phyloP scores from a whole-genome alignment of 2,888 invertebrate genomes.

The Pandemis cinnamomeana region DNA sequence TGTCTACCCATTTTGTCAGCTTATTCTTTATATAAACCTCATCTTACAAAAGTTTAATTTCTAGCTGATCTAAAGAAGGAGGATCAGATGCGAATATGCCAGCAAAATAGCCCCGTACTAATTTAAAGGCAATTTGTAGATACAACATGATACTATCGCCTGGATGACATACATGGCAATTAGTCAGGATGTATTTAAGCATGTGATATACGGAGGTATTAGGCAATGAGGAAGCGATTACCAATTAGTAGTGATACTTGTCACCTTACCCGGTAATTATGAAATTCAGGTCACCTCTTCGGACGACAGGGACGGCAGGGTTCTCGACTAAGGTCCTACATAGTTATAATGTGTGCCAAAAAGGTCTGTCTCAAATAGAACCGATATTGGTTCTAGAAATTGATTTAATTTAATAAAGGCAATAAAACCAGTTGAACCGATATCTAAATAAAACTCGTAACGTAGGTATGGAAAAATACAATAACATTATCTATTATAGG shows the following conservation, averaged over 20 bases:
- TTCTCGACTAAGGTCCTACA: background rate
- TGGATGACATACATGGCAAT: conserved; percentile 47
- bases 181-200: conserved; percentile 46
- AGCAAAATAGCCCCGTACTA: background rate
- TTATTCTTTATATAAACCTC: no score
- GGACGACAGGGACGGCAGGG: background rate
- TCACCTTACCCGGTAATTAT: conserved; percentile 35
- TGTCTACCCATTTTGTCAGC: no score
- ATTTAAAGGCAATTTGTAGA: conserved; percentile 12
- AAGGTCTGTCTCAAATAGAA: background rate
- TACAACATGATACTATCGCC: conserved; percentile 31
- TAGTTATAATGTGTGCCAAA: background rate
- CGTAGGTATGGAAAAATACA: no score
- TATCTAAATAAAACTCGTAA: no score
- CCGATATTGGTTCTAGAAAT: background rate
- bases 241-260: conserved; percentile 52
- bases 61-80: background rate
- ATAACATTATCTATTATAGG: no score
- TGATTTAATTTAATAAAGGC: background rate
- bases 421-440: background rate
- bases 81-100: background rate
- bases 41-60: background rate
- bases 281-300: conserved; percentile 27
- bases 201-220: conserved; percentile 50
- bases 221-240: conserved; percentile 50